phyloP scores from a whole-genome alignment of 2,113 vertebrate genomes.

The Sialia sialis region DNA sequence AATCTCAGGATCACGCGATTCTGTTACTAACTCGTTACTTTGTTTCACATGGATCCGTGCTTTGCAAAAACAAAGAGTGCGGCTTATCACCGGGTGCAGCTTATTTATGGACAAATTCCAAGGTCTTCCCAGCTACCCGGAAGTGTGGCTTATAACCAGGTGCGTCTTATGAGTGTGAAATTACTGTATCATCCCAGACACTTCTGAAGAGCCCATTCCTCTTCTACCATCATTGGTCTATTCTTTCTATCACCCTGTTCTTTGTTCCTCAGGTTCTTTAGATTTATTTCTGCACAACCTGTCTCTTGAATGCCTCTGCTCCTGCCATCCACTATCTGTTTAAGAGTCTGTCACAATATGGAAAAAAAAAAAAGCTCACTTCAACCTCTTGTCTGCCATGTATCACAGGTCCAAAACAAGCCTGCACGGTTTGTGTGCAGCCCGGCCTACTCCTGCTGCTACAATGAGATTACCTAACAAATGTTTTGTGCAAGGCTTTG shows the following conservation, averaged over 20 bases:
- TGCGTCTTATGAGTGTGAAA: too few relatives aligned
- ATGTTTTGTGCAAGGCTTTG: background rate
- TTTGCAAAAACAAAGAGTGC: too few relatives aligned
- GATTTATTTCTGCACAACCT: background rate
- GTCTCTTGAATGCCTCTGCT: background rate
- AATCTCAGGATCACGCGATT: too few relatives aligned
- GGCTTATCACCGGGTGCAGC: too few relatives aligned
- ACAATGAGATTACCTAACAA: background rate
- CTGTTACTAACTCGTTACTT: too few relatives aligned
- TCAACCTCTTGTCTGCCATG: accelerated
- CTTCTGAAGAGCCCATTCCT: background rate
- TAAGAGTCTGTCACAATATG: background rate
- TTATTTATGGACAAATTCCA: too few relatives aligned
- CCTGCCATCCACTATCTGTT: background rate
- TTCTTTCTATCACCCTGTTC: background rate
- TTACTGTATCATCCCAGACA: background rate
- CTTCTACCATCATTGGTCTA: background rate
- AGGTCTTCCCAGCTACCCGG: too few relatives aligned
- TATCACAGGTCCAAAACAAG: background rate
- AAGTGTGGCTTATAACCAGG: too few relatives aligned
- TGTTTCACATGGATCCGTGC: too few relatives aligned
- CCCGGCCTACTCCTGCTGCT: background rate
- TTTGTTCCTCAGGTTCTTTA: background rate
- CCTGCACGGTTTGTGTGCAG: background rate
- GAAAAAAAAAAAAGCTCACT: background rate